A percentile compares a stretch with the other conserved stretches of the same genome.
Conservation (phyloP, 2,113 vertebrate species). For the Chionis minor region DNA sequence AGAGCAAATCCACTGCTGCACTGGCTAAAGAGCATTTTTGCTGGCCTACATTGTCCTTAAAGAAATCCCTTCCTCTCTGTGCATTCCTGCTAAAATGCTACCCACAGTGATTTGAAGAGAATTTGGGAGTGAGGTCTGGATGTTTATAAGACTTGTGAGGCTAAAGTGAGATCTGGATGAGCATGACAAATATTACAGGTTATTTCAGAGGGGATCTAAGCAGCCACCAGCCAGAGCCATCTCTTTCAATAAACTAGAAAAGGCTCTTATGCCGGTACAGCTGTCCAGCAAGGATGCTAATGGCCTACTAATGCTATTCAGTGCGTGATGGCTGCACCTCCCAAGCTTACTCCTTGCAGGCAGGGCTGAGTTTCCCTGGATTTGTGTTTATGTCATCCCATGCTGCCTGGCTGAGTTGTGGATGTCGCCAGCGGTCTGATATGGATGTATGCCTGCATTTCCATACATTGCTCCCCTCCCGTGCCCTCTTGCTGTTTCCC, state of each 20-base stretch:
- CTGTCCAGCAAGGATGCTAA: not conserved
- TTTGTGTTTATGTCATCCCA: not conserved
- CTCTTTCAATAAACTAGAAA: not conserved
- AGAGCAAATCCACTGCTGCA: not conserved
- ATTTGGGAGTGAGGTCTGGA: not conserved
- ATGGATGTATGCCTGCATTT: fast-evolving
- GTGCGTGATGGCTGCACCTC: not conserved
- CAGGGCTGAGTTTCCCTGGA: not conserved
- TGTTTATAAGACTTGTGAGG: not conserved
- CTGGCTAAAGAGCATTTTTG: not conserved
- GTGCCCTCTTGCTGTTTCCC: not conserved
- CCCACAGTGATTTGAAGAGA: not conserved
- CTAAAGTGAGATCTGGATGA: not conserved
- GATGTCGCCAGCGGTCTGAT: not conserved
- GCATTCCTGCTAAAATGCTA: not conserved
- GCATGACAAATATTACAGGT: not conserved
- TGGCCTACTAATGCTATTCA: not conserved
- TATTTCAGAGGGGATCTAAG: not conserved
- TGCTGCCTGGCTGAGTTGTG: not conserved
- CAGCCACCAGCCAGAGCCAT: not conserved
- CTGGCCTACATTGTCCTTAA: not conserved
- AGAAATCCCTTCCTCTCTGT: not conserved
- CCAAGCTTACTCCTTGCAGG: not conserved
- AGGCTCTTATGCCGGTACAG: not conserved
- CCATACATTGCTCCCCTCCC: no score